Conservation (phyloP, 2,888 invertebrate species). For the Neocrepidodera transversa region DNA sequence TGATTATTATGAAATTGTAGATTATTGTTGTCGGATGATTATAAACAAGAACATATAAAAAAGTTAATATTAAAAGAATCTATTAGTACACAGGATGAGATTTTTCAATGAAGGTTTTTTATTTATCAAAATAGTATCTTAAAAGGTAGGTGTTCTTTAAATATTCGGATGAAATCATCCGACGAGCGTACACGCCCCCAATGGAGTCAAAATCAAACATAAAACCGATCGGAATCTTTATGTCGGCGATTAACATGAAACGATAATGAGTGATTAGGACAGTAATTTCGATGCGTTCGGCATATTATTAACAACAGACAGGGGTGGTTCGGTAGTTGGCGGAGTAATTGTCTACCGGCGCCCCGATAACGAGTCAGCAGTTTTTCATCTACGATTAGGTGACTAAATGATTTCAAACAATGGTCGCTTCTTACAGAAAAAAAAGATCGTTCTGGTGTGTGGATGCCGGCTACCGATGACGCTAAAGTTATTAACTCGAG, state of each 20-base stretch:
- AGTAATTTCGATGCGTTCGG: conserved; percentile 40
- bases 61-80: too few relatives aligned
- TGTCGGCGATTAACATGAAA: conserved; percentile 25
- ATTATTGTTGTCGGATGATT: too few relatives aligned
- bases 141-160: not conserved
- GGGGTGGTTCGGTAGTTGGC: conserved; percentile 44
- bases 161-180: not conserved
- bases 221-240: conserved; percentile 26
- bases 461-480: conserved; percentile 7
- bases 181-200: not conserved
- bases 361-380: conserved; percentile 58
- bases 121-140: not conserved
- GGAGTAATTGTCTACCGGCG: conserved; percentile 60
- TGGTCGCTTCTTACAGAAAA: conserved; percentile 24
- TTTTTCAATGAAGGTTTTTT: too few relatives aligned
- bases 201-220: conserved; percentile 13
- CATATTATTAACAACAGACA: conserved; percentile 46
- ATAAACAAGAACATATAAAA: too few relatives aligned
- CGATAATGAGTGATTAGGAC: conserved; percentile 41
- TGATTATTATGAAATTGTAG: too few relatives aligned
- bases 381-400: conserved; percentile 59
- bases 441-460: not conserved
- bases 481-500: conserved; percentile 14
- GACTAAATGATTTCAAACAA: conserved; percentile 59
- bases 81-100: too few relatives aligned